Evolutionary conservation across 2,797 vertebrate species (phyloP), one percentile per base, ranked within the genome.

Genomic region (Sciurus carolinensis): DNA sequence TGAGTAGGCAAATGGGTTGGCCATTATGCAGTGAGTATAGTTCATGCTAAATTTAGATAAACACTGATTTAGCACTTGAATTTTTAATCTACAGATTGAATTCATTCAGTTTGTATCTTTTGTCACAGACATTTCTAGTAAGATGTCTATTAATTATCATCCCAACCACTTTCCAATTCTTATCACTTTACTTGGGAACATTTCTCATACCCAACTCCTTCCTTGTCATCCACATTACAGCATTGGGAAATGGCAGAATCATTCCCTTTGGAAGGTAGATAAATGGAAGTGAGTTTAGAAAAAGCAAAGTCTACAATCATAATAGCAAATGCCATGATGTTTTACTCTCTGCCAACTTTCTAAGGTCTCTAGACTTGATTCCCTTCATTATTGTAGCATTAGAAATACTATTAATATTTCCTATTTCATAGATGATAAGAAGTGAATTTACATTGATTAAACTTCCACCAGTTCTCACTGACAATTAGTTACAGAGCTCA

Each of bases 21-120:
- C 73, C 54, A 69, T 92, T 96, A 76, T 91, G 76, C 52, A 89
- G 59, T 62, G 69, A 42, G n/a, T 44, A 87, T 44, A 14, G 54
- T 39, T 93, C 59, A 62, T 81, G 54, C 7, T 96, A 94, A 95
- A 62, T 83, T 92, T 95, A 75, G 91, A 66, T 81, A 92, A 75
- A 71, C 28, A 86, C 95, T 92, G 66, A 94, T 97, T 92, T 91
- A 88, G 76, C 67, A 47, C 44, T 94, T 85, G 73, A 86, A 69
- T 71, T 94, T 94, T 91, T 89, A 94, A 86, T 44, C 72, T 24
- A 4, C 64, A 93, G 52, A 86, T 92, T 71, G 36, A 79, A 71
- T 47, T 28, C 36, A 76, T 72, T 73, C 59, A 89, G 57, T 84
- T 87, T 93, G 33, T 62, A 64, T 85, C 14, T 86, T 95, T 86